Evolutionary conservation across 37 sponge, comb jelly and placozoan species (phyloP), one percentile per base, ranked within the genome.

Genomic region (Halichondria panicea): DNA sequence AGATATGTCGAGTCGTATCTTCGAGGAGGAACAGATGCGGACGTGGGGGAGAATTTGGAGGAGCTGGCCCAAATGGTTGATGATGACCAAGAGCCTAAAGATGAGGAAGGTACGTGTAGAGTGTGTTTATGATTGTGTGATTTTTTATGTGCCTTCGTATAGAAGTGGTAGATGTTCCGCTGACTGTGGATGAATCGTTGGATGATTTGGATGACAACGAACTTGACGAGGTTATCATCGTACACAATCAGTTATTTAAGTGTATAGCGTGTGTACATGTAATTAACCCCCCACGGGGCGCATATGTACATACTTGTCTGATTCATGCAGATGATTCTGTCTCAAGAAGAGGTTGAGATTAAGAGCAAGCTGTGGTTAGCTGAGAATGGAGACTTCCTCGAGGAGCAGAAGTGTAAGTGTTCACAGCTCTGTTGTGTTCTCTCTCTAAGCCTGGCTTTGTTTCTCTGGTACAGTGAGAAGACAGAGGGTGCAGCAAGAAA

Each of bases 301-400:
- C n/a, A 13, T 76, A 37, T 21, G 18, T 15, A 24, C 31, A 21
- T 71, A 30, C 44, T 11, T 44, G 12, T 30, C 33, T 44, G 3
- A 48, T 30, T 1, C 25, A 46, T 33, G 22, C 43, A 96, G 94
- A 85, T 91, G 86, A 31, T 96, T 3, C 78, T 96, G 61, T 71
- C 88, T 21, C 76, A 79, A 35, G 94, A 96, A 65, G 97, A 96
- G 48, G 88, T 81, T 13, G 53, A 65, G 40, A 74, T 87, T 25
- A 96, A 96, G 68, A 77, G 89, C 42, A 44, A 90, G 48, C 67
- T 96, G 0, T 96, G 97, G 97, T 82, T 78, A 74, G 87, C 82
- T 9, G 97, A 96, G 39, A 91, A 94, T 79, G 90, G 63, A 21
- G 92, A 90, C 44, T 96, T 75, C 71, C 80, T 94, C n/a, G 88